Evolutionary conservation across 1,140 invertebrate species (phyloP).

Genomic region (Asbolus verrucosus): DNA sequence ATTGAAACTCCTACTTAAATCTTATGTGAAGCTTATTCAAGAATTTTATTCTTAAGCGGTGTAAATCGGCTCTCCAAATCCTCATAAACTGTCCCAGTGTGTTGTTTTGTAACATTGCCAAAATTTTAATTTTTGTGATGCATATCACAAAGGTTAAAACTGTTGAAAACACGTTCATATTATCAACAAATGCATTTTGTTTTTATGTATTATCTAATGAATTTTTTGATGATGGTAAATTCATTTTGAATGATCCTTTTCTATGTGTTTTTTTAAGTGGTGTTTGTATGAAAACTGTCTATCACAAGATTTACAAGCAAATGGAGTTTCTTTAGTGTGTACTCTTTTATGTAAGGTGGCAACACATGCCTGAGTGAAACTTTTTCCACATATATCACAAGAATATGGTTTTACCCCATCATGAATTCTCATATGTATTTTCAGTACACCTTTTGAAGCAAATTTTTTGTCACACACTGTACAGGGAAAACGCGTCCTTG

Average conservation of each 20-base stretch:
- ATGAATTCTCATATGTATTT: constrained; percentile 18
- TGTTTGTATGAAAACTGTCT: constrained; percentile 16
- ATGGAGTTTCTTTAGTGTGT: constrained; percentile 11
- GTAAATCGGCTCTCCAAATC: too few relatives aligned
- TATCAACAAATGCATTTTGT: too few relatives aligned
- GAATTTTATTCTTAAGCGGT: too few relatives aligned
- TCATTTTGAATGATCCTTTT: constrained; percentile 1
- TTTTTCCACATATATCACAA: constrained; percentile 14
- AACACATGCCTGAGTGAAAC: not conserved
- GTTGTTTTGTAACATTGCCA: too few relatives aligned
- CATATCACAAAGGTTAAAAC: too few relatives aligned
- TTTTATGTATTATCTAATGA: not conserved
- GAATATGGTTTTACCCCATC: constrained; percentile 1
- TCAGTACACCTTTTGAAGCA: not conserved
- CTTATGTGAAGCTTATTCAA: too few relatives aligned
- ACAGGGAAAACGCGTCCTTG: not conserved
- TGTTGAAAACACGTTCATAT: too few relatives aligned
- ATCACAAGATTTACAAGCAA: not conserved
- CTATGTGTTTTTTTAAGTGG: constrained; percentile 11
- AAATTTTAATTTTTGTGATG: too few relatives aligned
- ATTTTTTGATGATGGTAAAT: not conserved
- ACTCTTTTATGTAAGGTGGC: constrained; percentile 1
- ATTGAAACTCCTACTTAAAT: too few relatives aligned
- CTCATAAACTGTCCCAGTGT: too few relatives aligned
- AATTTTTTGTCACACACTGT: constrained; percentile 6